Conservation (phyloP, 2,113 vertebrate genomes). For the Tragelaphus imberbis region DNA sequence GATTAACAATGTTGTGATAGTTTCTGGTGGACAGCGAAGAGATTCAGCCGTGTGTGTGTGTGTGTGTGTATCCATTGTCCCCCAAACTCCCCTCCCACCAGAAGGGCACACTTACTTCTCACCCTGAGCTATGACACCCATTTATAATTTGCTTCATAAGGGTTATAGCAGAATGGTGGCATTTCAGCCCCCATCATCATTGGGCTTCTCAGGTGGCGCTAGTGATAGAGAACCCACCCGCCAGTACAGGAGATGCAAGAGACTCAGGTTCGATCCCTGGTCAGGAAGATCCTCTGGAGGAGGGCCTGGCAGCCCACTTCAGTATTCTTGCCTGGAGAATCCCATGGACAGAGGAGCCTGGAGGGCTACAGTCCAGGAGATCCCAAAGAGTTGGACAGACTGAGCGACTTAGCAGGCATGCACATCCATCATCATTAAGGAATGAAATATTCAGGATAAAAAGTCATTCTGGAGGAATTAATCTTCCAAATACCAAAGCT, state of each 20-base stretch:
- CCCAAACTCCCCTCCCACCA: not conserved
- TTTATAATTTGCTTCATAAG: not conserved
- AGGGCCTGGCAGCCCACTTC: not conserved
- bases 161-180: not conserved
- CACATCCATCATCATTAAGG: not conserved
- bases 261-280: not conserved
- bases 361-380: not conserved
- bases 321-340: not conserved
- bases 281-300: not conserved
- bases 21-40: not conserved
- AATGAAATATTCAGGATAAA: not conserved
- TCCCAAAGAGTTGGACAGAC: not conserved
- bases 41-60: not conserved
- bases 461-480: not conserved
- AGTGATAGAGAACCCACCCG: not conserved
- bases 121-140: not conserved
- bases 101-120: not conserved
- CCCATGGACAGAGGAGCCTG: not conserved
- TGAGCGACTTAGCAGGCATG: fast-evolving
- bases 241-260: not conserved
- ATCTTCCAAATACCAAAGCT: not conserved
- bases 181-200: not conserved
- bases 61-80: not conserved
- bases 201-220: not conserved
- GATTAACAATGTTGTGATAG: not conserved